Evolutionary conservation across 2,797 vertebrate genomes (phyloP).

Genomic region (Champsocephalus esox): DNA sequence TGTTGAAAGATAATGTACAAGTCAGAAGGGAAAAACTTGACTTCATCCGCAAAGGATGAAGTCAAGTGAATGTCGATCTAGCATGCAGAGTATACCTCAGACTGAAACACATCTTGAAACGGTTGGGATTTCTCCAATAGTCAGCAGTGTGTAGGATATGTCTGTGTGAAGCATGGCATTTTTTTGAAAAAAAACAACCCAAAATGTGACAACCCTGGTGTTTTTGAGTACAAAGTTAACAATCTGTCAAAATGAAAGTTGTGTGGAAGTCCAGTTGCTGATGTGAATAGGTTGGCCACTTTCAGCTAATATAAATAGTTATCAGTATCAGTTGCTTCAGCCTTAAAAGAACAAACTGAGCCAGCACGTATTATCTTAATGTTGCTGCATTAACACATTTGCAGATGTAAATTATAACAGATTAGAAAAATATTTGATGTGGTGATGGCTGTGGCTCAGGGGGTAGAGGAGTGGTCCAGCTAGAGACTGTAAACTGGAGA

Average conservation of each 20-base stretch:
- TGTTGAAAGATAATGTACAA: slow-evolving; percentile 6
- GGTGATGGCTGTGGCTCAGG: too few relatives aligned
- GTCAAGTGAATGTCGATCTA: slow-evolving; percentile 35
- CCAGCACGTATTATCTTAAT: slow-evolving; percentile 14
- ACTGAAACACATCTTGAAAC: slow-evolving; percentile 60
- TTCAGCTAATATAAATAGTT: slow-evolving; percentile 49
- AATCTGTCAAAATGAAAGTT: slow-evolving; percentile 38
- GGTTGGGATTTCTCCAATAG: slow-evolving; percentile 42
- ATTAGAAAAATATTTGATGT: neutral
- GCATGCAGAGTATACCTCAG: slow-evolving; percentile 21
- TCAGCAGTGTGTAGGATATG: slow-evolving; percentile 57
- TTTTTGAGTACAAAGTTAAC: slow-evolving; percentile 40
- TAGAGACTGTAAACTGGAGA: slow-evolving; percentile 24
- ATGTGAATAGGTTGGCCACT: slow-evolving; percentile 6
- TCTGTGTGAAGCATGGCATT: slow-evolving; percentile 25
- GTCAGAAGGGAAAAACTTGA: slow-evolving; percentile 15
- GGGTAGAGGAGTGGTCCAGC: neutral
- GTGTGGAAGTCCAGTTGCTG: slow-evolving; percentile 4
- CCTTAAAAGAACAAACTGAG: slow-evolving; percentile 15
- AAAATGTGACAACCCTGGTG: slow-evolving; percentile 33
- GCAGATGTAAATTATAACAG: neutral
- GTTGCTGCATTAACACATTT: slow-evolving; percentile 1
- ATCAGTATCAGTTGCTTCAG: slow-evolving; percentile 10
- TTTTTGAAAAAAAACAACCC: slow-evolving; percentile 35
- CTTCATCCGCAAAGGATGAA: slow-evolving; percentile 16